Percentiles rank a stretch among this genome's conserved stretches.
Evolutionary conservation across 2,888 invertebrate species (phyloP).

Genomic region (Dexiosoma caninum): DNA sequence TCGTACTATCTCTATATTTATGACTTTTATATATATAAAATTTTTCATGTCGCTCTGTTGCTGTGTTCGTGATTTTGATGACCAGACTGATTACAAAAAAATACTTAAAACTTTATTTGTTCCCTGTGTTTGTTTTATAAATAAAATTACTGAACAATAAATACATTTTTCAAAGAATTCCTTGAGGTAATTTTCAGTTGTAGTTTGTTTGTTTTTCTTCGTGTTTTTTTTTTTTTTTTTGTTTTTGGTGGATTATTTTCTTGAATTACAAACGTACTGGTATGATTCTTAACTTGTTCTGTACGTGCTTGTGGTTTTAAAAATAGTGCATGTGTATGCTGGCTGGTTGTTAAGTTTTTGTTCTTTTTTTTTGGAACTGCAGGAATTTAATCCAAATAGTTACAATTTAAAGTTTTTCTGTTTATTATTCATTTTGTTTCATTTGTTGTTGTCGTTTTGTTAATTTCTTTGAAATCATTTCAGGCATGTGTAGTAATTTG

Average conservation of each 20-base stretch:
- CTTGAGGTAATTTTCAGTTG: constrained; percentile 30
- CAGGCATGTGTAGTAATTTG: constrained; percentile 41
- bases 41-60: constrained; percentile 12
- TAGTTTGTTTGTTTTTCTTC: background rate
- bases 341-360: constrained; percentile 26
- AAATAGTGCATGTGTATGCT: constrained; percentile 17
- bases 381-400: constrained; percentile 51
- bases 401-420: constrained; percentile 51
- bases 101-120: constrained; percentile 16
- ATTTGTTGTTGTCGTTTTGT: background rate
- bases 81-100: constrained; percentile 43
- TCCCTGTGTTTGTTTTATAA: constrained; percentile 9
- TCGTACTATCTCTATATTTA: constrained; percentile 32
- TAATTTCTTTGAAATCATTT: constrained; percentile 48
- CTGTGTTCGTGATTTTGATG: constrained; percentile 58
- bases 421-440: background rate
- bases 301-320: constrained; percentile 66
- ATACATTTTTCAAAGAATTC: constrained; percentile 47
- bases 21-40: constrained; percentile 34
- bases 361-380: background rate
- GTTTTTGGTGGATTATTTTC: constrained; percentile 1
- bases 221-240: no score
- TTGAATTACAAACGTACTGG: constrained; percentile 45
- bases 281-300: constrained; percentile 62
- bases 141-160: constrained; percentile 24